Percentiles rank a stretch among this genome's conserved stretches.
These are phyloP conservation scores for Ischnura elegans DNA, from an alignment of 2,888 invertebrate species.

Conservation along the genomic window DNA sequence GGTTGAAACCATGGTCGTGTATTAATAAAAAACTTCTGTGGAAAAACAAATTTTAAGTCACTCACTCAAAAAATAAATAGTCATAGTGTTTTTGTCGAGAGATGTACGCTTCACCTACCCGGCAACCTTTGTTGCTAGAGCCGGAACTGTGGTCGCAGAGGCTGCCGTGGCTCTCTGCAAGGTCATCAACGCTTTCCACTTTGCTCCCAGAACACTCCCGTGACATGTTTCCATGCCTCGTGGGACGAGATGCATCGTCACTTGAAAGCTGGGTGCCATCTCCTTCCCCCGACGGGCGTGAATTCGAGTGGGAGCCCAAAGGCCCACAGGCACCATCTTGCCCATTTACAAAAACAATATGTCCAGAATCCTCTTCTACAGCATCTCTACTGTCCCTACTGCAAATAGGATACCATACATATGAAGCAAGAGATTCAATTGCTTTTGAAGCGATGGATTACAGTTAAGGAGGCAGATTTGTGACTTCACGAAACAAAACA, in stretches of 20 bases:
- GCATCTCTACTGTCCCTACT: slow-evolving; percentile 67
- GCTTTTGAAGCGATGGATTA: too few relatives aligned
- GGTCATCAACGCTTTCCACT: not conserved
- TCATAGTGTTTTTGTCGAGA: too few relatives aligned
- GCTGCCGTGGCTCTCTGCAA: not conserved
- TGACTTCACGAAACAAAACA: too few relatives aligned
- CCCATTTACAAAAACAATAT: slow-evolving; percentile 34
- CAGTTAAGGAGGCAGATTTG: too few relatives aligned
- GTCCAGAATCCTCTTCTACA: slow-evolving; percentile 25
- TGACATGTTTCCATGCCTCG: not conserved
- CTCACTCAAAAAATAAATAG: too few relatives aligned
- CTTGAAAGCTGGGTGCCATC: not conserved
- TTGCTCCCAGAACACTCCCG: not conserved
- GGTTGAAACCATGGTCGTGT: too few relatives aligned
- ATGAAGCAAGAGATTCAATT: too few relatives aligned
- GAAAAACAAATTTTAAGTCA: too few relatives aligned
- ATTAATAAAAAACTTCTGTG: too few relatives aligned
- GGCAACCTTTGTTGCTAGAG: not conserved
- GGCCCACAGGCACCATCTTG: not conserved
- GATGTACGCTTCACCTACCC: not conserved
- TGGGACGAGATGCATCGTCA: not conserved
- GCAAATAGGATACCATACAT: too few relatives aligned
- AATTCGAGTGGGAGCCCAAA: not conserved
- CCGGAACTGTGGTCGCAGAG: slow-evolving; percentile 19
- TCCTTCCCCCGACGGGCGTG: not conserved